Evolutionary conservation across 2,797 vertebrate genomes (phyloP).

Genomic region (Oreortyx pictus): DNA sequence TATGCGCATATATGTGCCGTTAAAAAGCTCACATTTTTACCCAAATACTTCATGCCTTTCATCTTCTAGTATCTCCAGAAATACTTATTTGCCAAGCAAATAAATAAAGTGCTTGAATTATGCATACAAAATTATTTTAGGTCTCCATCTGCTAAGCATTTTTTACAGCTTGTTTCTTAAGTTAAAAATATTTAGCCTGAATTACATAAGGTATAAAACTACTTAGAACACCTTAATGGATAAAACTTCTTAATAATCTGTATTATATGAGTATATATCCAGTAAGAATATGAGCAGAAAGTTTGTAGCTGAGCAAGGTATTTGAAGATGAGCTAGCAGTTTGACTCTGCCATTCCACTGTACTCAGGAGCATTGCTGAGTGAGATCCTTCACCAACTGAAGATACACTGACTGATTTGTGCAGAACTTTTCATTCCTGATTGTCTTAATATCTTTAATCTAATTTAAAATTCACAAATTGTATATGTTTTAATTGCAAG

Average conservation of each 20-base stretch:
- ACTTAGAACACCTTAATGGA: not conserved
- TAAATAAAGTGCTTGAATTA: not conserved
- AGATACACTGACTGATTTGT: not conserved
- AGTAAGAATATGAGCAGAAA: not conserved
- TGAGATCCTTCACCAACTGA: not conserved
- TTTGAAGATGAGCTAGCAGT: not conserved
- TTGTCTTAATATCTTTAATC: not conserved
- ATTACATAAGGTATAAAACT: not conserved
- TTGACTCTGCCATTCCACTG: not conserved
- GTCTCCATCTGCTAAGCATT: not conserved
- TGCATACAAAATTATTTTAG: constrained; percentile 24
- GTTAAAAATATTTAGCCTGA: not conserved
- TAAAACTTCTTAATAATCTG: not conserved
- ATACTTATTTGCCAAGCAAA: not conserved
- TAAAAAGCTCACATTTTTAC: not conserved
- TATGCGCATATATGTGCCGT: not conserved
- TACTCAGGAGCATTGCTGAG: not conserved
- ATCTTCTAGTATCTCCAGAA: constrained; percentile 14
- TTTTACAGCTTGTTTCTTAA: not conserved
- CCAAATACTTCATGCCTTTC: not conserved
- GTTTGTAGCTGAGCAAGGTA: not conserved
- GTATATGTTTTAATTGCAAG: not conserved
- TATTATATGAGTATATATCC: not conserved
- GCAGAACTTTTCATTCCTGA: not conserved
- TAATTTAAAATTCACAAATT: not conserved